Percentiles rank a stretch among this genome's conserved stretches.
Evolutionary conservation across 2,797 vertebrate genomes (phyloP).

Genomic region (Enoplosus armatus): DNA sequence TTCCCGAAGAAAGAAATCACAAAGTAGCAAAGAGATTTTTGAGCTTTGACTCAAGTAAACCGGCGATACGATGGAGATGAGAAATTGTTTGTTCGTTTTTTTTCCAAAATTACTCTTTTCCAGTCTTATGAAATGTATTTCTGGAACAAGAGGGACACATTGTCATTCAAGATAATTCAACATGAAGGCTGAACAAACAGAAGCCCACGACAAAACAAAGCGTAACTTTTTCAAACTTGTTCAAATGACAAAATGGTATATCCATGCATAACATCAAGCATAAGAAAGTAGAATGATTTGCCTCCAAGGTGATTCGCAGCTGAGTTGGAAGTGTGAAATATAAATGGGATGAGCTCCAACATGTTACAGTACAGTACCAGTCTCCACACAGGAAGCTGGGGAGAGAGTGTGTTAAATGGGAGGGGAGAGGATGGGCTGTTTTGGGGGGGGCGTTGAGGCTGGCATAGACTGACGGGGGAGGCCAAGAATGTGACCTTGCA

Average conservation of each 20-base stretch:
- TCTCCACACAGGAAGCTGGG: slow-evolving; percentile 57
- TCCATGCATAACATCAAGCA: not conserved
- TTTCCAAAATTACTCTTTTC: not conserved
- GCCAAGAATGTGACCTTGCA: slow-evolving; percentile 79
- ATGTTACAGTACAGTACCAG: slow-evolving; percentile 34
- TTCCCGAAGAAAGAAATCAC: slow-evolving; percentile 25
- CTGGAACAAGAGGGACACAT: not conserved
- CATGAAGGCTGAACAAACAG: not conserved
- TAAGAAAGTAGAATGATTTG: not conserved
- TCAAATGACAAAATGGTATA: not conserved
- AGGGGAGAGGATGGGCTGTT: slow-evolving; percentile 39
- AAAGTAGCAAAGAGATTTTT: slow-evolving; percentile 1
- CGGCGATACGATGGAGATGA: not conserved
- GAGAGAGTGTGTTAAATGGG: slow-evolving; percentile 63
- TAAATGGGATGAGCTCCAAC: slow-evolving; percentile 40
- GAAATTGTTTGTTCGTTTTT: not conserved
- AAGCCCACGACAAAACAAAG: not conserved
- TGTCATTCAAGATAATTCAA: not conserved
- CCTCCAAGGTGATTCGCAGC: slow-evolving; percentile 10
- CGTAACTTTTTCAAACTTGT: not conserved
- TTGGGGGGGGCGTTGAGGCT: slow-evolving; percentile 46
- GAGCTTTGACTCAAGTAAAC: not conserved
- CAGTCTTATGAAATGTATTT: slow-evolving; percentile 3
- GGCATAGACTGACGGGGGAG: slow-evolving; percentile 54
- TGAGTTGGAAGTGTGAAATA: slow-evolving; percentile 37